Base-by-base conservation (phyloP, 2,888 invertebrate species). In the Ormyrus nitidulus region DNA sequence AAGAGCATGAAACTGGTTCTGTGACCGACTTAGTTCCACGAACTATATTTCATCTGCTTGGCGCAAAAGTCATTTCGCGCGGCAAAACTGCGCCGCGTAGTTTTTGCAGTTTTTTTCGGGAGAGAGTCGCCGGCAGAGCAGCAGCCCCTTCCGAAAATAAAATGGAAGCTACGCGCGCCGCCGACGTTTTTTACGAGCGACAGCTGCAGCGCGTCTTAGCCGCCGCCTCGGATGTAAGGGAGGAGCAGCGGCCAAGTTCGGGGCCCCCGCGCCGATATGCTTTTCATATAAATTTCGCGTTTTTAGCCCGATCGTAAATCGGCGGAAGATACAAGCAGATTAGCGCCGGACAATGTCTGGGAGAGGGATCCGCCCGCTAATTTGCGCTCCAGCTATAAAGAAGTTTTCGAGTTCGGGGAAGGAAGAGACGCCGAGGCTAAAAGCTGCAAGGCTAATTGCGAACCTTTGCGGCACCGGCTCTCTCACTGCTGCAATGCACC, bases 31-130 rank as follows among this genome's bases (percentile, higher is more conserved):
- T 65, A 58, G 69, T 70, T 79, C 70, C 34, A 46, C 64, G 71
- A 75, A 75, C 65, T 51, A 79, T 71, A 79, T 69, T 69, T 79
- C 68, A 69, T 79, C 51, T 64, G n/a, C 51, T 19, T 46, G 54
- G 65, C 51, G 65, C 65, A 72, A 72, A 64, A 69, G 53, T 71
- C 71, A 77, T 66, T 73, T 54, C 13, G 44, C 13, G 59, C 5
- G 54, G 13, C 8, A 9, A 11, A 54, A 58, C 49, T 70, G 59
- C 9, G 62, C 48, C 58, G 19, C 58, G 34, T 11, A 13, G 13
- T 13, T 13, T 13, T 46, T 19, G 19, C n/a, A 13, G 8, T 49
- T 72, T 61, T 62, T 44, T 11, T 10, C 34, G 4, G 13, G 13
- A 13, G 13, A 19, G 19, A 19, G 19, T 10, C 5, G 4, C 49